A percentile compares a stretch with the other conserved stretches of the same genome.
Evolutionary conservation across 2,113 vertebrate genomes (phyloP).

Genomic region (Puntigrus tetrazona): DNA sequence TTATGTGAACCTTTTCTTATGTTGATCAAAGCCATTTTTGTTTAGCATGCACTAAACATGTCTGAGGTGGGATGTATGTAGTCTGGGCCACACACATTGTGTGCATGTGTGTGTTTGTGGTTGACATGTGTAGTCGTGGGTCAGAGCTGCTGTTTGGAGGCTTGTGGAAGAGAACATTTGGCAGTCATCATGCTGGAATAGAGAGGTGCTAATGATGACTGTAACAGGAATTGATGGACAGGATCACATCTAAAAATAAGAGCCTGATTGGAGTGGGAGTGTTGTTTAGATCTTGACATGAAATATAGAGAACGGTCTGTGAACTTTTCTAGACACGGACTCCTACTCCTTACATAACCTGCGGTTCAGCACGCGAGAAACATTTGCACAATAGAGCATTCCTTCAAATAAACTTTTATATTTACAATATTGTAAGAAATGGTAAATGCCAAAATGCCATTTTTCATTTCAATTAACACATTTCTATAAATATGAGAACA

Average conservation of each 20-base stretch:
- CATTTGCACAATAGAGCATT: constrained; percentile 12
- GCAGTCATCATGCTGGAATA: constrained; percentile 33
- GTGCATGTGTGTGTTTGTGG: constrained; percentile 16
- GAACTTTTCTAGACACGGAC: constrained; percentile 4
- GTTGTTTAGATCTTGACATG: constrained; percentile 34
- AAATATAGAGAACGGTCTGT: constrained; percentile 27
- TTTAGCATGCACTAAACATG: neutral
- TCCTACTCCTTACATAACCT: neutral
- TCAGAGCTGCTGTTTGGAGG: constrained; percentile 35
- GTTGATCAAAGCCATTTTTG: neutral
- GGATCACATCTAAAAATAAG: constrained; percentile 49
- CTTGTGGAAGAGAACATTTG: constrained; percentile 42
- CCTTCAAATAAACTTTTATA: constrained; percentile 31
- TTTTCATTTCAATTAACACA: constrained; percentile 50
- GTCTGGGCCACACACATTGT: constrained; percentile 1
- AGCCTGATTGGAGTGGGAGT: constrained; percentile 27
- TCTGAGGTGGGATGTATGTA: constrained; percentile 23
- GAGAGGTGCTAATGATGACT: constrained; percentile 52
- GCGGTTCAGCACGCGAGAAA: constrained; percentile 1
- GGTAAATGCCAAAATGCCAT: constrained; percentile 47
- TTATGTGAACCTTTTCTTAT: constrained; percentile 11
- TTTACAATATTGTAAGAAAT: constrained; percentile 8
- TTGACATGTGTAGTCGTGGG: constrained; percentile 26
- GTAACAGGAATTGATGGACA: constrained; percentile 41
- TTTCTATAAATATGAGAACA: constrained; percentile 51